phyloP scores from a whole-genome alignment of 2,113 vertebrate species.

The Verasper variegatus region DNA sequence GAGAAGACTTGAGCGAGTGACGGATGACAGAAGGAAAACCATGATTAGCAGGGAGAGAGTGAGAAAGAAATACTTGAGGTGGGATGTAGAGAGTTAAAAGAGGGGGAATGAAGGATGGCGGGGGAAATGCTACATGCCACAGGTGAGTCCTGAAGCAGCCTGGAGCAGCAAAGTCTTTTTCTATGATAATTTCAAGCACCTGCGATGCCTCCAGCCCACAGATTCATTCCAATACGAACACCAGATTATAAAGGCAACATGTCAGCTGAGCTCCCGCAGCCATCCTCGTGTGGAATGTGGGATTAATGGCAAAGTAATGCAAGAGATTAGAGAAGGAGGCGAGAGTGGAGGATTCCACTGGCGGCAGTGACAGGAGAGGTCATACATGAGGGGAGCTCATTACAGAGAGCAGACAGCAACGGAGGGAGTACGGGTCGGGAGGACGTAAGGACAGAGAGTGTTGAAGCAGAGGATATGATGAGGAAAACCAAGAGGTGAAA shows the following conservation, averaged over 20 bases:
- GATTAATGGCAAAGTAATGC: slow-evolving; percentile 75
- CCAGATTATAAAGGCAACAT: slow-evolving; percentile 38
- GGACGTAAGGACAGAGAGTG: slow-evolving; percentile 35
- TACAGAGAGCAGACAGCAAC: slow-evolving; percentile 51
- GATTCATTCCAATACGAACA: slow-evolving; percentile 32
- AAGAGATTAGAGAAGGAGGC: slow-evolving; percentile 70
- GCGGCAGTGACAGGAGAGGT: slow-evolving; percentile 76
- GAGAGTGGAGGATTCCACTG: slow-evolving; percentile 53
- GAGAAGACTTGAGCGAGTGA: slow-evolving; percentile 33
- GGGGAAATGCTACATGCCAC: slow-evolving; percentile 14
- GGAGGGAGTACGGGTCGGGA: slow-evolving; percentile 20
- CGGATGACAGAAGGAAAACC: slow-evolving; percentile 30
- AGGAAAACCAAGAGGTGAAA: slow-evolving; percentile 17
- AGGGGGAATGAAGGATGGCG: not conserved
- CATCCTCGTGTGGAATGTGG: slow-evolving; percentile 44
- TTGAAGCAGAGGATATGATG: slow-evolving; percentile 52
- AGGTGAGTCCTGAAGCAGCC: slow-evolving; percentile 52
- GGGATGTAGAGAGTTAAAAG: slow-evolving; percentile 12
- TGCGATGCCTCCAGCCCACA: slow-evolving; percentile 1
- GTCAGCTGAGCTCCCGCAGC: slow-evolving; percentile 48
- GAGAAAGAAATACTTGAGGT: slow-evolving; percentile 22
- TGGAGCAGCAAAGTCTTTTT: slow-evolving; percentile 9
- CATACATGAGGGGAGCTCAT: slow-evolving; percentile 75
- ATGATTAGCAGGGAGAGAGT: slow-evolving; percentile 32
- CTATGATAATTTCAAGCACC: slow-evolving; percentile 25